phyloP scores from a whole-genome alignment of 2,797 vertebrate genomes.

The Onychomys leucogaster region DNA sequence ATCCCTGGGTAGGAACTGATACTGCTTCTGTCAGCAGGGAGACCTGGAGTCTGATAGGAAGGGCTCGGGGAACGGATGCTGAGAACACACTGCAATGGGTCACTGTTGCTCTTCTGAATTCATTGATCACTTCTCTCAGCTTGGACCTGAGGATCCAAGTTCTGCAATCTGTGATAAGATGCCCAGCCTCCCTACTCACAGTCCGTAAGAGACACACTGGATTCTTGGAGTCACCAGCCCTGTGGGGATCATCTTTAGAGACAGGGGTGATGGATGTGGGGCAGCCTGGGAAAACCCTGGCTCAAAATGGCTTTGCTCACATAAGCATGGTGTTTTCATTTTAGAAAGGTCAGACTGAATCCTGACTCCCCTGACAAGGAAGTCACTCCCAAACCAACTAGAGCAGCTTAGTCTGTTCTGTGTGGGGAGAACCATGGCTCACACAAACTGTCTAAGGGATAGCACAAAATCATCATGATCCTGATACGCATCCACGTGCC shows the following conservation, averaged over 20 bases:
- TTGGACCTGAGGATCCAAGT: neutral
- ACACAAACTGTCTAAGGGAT: neutral
- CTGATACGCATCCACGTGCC: neutral
- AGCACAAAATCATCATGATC: neutral
- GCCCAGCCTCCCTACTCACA: neutral
- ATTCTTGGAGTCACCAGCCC: neutral
- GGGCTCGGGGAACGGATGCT: neutral
- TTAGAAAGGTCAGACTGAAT: neutral
- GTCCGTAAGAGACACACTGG: no score
- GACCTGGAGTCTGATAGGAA: neutral
- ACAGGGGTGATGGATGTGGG: no score
- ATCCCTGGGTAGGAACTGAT: neutral
- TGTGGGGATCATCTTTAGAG: neutral
- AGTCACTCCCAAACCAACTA: neutral
- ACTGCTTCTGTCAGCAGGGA: neutral
- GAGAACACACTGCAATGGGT: neutral
- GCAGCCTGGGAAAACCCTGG: neutral
- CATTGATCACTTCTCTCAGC: neutral
- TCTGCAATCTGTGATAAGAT: neutral
- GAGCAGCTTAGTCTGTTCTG: neutral
- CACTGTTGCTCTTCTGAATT: neutral
- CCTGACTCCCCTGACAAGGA: neutral
- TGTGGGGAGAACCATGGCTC: neutral
- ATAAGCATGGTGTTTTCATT: neutral
- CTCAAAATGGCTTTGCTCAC: neutral